Evolutionary conservation across 2,797 vertebrate species (phyloP), one percentile per base, ranked within the genome.

Genomic region (Poecilia picta): DNA sequence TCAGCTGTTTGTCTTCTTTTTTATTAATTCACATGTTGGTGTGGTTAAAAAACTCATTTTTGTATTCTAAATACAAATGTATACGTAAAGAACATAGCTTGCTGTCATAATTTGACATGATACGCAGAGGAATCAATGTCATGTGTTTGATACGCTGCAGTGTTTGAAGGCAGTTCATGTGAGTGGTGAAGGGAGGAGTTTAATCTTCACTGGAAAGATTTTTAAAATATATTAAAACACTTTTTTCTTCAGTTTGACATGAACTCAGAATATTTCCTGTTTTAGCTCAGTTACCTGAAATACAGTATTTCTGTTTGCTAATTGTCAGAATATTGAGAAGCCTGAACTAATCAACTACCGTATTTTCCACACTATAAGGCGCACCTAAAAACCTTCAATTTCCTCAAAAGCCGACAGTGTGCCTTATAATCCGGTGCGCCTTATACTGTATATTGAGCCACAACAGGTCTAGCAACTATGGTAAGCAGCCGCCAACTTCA

Each of bases 51-150:
- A 92, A 20, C 49, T 92, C 89, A 92, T 95, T 93, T 95, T 95
- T 95, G 93, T 93, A 95, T 93, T 94, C 94, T 93, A 95, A 95
- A 95, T 95, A 94, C 92, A 94, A 94, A 95, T 92, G 93, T 94
- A 94, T 95, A 93, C 92, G 93, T 94, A 93, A 93, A 89, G 73
- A 80, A 79, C 25, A 64, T 25, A 23, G 82, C 16, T 31, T 72
- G 73, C 66, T 90, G 88, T 86, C 55, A 0, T 85, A n/a, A 75
- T 83, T 92, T 81, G 20, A 49, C 47, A 49, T 49, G 47, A 64
- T 15, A 31, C 15, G 6, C 55, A 57, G 28, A 62, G 28, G 6
- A 33, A 33, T 62, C 5, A 13, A 13, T 6, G 28, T 59, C 53
- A 4, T n/a, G 8, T 11, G 55, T n/a, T 59, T 59, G n/a, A 59